Conservation (phyloP, 2,797 vertebrate genomes). For the Furcifer pardalis region DNA sequence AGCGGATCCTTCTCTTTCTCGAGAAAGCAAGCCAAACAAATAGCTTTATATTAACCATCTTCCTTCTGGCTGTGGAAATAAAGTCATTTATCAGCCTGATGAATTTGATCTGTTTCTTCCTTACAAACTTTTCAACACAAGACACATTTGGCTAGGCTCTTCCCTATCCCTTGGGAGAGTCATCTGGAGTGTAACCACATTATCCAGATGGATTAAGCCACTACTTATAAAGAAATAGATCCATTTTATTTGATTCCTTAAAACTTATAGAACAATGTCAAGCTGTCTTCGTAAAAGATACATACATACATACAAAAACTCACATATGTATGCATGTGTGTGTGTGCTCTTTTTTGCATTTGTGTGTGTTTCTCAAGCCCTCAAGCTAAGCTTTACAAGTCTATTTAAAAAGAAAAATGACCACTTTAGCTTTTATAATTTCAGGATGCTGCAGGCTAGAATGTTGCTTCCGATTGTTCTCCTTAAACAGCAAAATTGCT, state of each 20-base stretch:
- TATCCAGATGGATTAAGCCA: constrained; percentile 64
- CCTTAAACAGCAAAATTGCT: constrained; percentile 8
- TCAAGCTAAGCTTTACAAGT: constrained; percentile 54
- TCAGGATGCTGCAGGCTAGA: constrained; percentile 42
- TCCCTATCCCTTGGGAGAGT: constrained; percentile 77
- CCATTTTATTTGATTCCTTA: constrained; percentile 51
- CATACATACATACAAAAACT: constrained; percentile 12
- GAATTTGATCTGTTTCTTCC: constrained; percentile 78
- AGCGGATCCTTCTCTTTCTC: constrained; percentile 26
- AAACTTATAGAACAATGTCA: constrained; percentile 57
- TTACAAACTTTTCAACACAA: constrained; percentile 84
- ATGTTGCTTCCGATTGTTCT: neutral
- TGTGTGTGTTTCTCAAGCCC: constrained; percentile 55
- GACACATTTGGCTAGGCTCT: constrained; percentile 79
- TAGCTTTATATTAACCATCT: constrained; percentile 26
- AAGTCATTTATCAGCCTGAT: constrained; percentile 62
- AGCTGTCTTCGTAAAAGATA: constrained; percentile 55
- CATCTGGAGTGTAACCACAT: constrained; percentile 66
- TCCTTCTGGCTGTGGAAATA: constrained; percentile 52
- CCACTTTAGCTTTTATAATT: constrained; percentile 54
- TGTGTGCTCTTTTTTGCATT: neutral
- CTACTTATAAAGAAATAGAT: constrained; percentile 64
- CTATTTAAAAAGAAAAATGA: constrained; percentile 51
- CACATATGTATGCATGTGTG: neutral
- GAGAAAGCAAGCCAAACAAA: constrained; percentile 24